Conservation (phyloP, 2,113 vertebrate genomes). For the Myodes glareolus region DNA sequence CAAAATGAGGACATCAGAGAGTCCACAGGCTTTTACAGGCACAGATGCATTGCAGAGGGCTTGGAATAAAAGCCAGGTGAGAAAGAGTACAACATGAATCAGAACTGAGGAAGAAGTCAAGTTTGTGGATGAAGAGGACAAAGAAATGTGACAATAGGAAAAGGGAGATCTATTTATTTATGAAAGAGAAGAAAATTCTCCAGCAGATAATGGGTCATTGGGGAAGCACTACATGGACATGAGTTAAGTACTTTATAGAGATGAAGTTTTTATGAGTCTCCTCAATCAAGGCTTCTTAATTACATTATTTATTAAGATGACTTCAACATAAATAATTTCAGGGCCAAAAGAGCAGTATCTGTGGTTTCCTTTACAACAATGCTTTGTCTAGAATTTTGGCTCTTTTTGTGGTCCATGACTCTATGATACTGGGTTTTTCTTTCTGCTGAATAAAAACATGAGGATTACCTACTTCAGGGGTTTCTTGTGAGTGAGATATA, state of each 20-base stretch:
- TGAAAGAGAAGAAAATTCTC: slow-evolving; percentile 16
- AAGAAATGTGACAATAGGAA: neutral
- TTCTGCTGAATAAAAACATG: neutral
- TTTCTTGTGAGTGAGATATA: neutral
- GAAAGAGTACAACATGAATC: neutral
- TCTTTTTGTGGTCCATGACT: neutral
- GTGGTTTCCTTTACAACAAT: neutral
- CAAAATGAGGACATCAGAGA: neutral
- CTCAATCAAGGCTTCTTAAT: neutral
- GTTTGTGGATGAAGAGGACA: neutral
- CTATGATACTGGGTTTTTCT: neutral
- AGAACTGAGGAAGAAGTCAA: neutral
- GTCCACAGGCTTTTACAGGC: neutral
- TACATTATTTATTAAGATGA: neutral
- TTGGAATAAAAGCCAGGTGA: neutral
- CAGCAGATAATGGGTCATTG: neutral
- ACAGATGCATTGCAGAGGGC: neutral
- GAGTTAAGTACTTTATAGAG: slow-evolving; percentile 34
- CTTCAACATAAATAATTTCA: neutral
- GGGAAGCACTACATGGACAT: neutral
- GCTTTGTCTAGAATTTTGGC: neutral
- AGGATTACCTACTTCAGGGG: neutral
- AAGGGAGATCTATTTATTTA: neutral
- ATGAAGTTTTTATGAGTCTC: neutral
- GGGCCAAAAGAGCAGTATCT: neutral